A percentile compares a stretch with the other conserved stretches of the same genome.
Conservation (phyloP, 2,888 invertebrate genomes). For the Amblyteles armatorius region DNA sequence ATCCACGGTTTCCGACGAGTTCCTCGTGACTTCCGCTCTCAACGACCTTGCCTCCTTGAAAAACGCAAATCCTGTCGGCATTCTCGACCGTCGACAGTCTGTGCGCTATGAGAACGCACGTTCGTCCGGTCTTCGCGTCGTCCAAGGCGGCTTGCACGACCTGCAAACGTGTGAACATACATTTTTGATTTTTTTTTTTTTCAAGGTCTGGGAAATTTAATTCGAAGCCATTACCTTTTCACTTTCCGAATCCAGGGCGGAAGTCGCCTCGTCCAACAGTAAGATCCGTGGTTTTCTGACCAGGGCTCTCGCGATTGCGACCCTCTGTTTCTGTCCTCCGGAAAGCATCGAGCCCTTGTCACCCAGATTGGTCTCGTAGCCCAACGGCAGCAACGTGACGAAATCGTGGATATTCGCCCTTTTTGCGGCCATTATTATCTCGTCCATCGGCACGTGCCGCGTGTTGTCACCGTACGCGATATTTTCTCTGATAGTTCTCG, state of each 20-base stretch:
- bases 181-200: no score
- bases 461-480: constrained; percentile 87
- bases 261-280: constrained; percentile 94
- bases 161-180: constrained; percentile 80
- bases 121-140: constrained; percentile 91
- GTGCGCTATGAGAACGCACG: constrained; percentile 95
- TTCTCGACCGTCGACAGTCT: constrained; percentile 93
- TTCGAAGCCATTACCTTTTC: constrained; percentile 88
- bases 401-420: constrained; percentile 86
- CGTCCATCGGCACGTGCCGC: constrained; percentile 84
- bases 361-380: constrained; percentile 92
- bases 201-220: no score
- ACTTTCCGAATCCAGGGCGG: constrained; percentile 93
- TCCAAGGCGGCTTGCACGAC: constrained; percentile 95
- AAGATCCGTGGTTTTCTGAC: constrained; percentile 92
- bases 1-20: constrained; percentile 87
- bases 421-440: constrained; percentile 85
- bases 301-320: constrained; percentile 94
- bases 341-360: constrained; percentile 92
- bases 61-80: constrained; percentile 91
- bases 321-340: constrained; percentile 94
- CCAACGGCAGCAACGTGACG: constrained; percentile 85
- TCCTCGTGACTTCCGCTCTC: constrained; percentile 91
- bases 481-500: constrained; percentile 87
- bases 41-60: constrained; percentile 89